Evolutionary conservation across 2,888 invertebrate species (phyloP).

Genomic region (Pristionchus exspectatus): DNA sequence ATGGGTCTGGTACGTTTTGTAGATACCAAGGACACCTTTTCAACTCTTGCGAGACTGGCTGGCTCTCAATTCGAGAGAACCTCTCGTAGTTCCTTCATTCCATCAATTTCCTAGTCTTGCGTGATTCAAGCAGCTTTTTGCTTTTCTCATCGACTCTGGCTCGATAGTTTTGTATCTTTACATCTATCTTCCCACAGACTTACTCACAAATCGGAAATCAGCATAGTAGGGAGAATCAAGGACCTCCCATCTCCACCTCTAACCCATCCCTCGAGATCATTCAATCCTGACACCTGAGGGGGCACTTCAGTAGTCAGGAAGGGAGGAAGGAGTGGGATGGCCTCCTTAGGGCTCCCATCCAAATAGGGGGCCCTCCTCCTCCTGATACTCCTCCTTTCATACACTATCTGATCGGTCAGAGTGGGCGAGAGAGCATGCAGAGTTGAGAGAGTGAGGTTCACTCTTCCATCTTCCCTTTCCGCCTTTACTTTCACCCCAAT

Average conservation of each 20-base stretch:
- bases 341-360: background rate
- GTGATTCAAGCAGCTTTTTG: too few relatives aligned
- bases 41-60: background rate
- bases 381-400: background rate
- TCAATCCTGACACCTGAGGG: background rate
- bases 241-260: background rate
- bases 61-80: background rate
- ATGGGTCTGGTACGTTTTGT: background rate
- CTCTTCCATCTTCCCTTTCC: constrained; percentile 36
- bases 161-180: too few relatives aligned
- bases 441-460: background rate
- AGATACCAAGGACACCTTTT: constrained; percentile 6
- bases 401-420: background rate
- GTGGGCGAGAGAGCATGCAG: background rate
- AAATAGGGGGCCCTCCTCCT: constrained; percentile 17
- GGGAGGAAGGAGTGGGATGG: background rate
- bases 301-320: background rate
- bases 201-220: background rate
- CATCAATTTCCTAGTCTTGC: background rate
- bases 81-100: too few relatives aligned
- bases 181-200: too few relatives aligned
- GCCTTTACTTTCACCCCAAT: constrained; percentile 40
- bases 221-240: background rate
- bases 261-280: background rate
- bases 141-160: too few relatives aligned